These are phyloP conservation scores for Oegoconia quadripuncta DNA, from an alignment of 2,888 invertebrate species.

Conservation along the genomic window DNA sequence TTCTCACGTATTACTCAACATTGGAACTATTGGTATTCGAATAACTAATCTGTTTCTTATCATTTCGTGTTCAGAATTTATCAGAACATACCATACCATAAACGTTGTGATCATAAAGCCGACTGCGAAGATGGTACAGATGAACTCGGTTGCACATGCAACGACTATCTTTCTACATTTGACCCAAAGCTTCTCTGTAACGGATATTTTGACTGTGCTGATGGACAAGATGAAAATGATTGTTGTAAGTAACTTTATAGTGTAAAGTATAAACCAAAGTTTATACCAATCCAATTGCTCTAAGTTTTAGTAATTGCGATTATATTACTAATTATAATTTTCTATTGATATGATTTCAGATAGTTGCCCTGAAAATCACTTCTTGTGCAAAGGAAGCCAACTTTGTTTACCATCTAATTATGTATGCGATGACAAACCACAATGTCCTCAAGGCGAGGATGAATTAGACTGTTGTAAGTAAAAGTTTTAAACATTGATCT, in stretches of 20 bases:
- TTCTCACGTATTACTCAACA: not conserved
- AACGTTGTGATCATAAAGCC: slow-evolving; percentile 82
- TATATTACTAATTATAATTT: not conserved
- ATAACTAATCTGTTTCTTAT: no score
- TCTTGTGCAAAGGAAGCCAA: slow-evolving; percentile 81
- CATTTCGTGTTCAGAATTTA: slow-evolving; percentile 73
- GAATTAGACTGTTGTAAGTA: slow-evolving; percentile 88
- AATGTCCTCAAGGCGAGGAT: slow-evolving; percentile 86
- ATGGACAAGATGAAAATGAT: slow-evolving; percentile 85
- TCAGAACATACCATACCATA: slow-evolving; percentile 79
- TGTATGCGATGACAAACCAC: slow-evolving; percentile 81
- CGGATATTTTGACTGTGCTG: slow-evolving; percentile 85
- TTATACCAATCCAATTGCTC: not conserved
- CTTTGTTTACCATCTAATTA: slow-evolving; percentile 80
- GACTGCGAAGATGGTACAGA: slow-evolving; percentile 93
- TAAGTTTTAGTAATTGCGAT: not conserved
- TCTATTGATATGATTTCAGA: slow-evolving; percentile 46
- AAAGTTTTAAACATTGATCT: not conserved
- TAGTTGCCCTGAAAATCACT: slow-evolving; percentile 78
- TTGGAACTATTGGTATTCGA: no score
- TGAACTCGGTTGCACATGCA: slow-evolving; percentile 85
- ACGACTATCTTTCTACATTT: slow-evolving; percentile 80
- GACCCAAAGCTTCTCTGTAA: slow-evolving; percentile 83
- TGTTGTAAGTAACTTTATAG: slow-evolving; percentile 79
- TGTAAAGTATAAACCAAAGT: not conserved